Base-by-base conservation (phyloP, 2,113 vertebrate genomes). In the Sorex araneus region DNA sequence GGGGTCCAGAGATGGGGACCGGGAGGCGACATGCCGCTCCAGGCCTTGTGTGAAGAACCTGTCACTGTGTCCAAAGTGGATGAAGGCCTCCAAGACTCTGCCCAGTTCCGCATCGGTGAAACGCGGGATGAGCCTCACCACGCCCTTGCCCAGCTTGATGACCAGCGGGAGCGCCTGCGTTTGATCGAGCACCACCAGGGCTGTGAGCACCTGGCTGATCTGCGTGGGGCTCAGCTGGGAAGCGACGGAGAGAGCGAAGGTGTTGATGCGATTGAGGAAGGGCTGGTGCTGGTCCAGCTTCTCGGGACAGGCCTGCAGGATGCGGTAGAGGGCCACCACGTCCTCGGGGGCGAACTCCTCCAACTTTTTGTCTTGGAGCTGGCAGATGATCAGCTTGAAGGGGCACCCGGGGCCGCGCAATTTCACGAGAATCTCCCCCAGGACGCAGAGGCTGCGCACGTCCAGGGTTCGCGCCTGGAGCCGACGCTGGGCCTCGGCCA, bases 51-150 rank as follows among this genome's bases (percentile, higher is more conserved):
- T 98, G 63, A 99, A 98, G 93, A 97, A 97, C 28, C 94, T 95
- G 92, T 99, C 98, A 0, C 87, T 96, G 93, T 98, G 97, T 74
- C 98, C 98, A 50, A 99, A 99, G 95, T 98, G 97, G 3, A 98
- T 97, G 0, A 99, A 98, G 0, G 98, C 99, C 21, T 97, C 98
- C 34, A 99, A 93, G 28, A 99, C 98, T 0, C 89, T 69, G 0
- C 95, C 66, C 19, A 99, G 97, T 93, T 99, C 98, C 25, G 98
- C 95, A 19, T 97, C 97, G 0, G 97, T 98, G 94, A 99, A 99
- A 86, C 45, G 93, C 0, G 97, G 97, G 16, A 99, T 82, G 2
- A 98, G 97, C 5, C 96, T 96, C 28, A 98, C 98, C 0, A 98
- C 98, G 70, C 98, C 97, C 82, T 98, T 99, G 81, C 98, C 98